phyloP scores from a whole-genome alignment of 2,113 vertebrate genomes.

The Opisthocomus hoazin region DNA sequence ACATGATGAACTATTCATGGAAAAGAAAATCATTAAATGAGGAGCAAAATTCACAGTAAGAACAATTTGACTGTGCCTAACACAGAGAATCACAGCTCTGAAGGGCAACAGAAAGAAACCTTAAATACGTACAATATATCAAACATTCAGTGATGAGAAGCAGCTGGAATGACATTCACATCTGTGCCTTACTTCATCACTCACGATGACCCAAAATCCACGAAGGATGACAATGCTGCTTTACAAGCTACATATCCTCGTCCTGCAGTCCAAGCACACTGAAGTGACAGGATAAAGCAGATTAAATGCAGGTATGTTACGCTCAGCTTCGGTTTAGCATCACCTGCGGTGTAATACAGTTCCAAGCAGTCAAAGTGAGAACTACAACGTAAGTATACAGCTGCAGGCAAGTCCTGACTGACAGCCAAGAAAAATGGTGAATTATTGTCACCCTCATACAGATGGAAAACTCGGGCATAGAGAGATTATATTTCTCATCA shows the following conservation, averaged over 20 bases:
- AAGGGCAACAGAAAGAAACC: not conserved
- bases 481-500: not conserved
- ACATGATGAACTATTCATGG: not conserved
- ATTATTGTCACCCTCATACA: not conserved
- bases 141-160: not conserved
- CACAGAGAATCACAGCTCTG: not conserved
- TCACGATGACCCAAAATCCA: not conserved
- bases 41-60: not conserved
- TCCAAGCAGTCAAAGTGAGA: not conserved
- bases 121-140: not conserved
- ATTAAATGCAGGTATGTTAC: not conserved
- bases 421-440: not conserved
- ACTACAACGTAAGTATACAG: not conserved
- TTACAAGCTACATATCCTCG: not conserved
- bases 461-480: not conserved
- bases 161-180: not conserved
- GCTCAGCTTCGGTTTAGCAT: not conserved
- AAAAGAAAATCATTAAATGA: constrained; percentile 11
- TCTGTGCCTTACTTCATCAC: not conserved
- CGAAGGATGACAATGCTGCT: not conserved
- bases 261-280: not conserved
- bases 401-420: not conserved
- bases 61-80: not conserved
- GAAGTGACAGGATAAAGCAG: not conserved
- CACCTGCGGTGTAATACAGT: not conserved